Conservation (phyloP, 92 coral and sea anemone genomes). For the Desmophyllum pertusum region DNA sequence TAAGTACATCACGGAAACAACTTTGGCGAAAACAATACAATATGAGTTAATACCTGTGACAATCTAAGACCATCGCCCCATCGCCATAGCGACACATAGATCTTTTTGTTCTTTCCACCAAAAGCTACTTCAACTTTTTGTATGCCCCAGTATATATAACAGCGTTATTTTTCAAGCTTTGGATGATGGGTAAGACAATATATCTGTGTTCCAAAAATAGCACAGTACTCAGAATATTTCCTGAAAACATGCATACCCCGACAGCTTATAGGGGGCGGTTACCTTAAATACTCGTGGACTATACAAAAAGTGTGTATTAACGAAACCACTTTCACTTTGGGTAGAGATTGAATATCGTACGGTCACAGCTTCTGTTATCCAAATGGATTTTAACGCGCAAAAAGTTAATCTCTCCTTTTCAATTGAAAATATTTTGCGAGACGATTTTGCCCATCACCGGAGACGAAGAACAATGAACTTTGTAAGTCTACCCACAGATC, state of each 20-base stretch:
- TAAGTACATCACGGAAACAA: slow-evolving; percentile 27
- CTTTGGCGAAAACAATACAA: slow-evolving; percentile 19
- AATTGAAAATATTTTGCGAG: slow-evolving; percentile 63
- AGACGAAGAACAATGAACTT: not conserved
- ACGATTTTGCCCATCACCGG: slow-evolving; percentile 54
- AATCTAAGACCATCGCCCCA: not conserved
- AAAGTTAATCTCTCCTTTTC: slow-evolving; percentile 53
- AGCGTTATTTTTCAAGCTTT: slow-evolving; percentile 5
- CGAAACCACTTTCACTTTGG: slow-evolving; percentile 21
- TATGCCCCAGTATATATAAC: not conserved
- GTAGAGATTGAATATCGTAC: slow-evolving; percentile 4
- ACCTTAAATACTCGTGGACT: slow-evolving; percentile 11
- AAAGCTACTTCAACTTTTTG: not conserved
- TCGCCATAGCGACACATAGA: not conserved
- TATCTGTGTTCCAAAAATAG: slow-evolving; percentile 29
- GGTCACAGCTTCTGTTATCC: slow-evolving; percentile 22
- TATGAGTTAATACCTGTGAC: not conserved
- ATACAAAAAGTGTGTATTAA: slow-evolving; percentile 21
- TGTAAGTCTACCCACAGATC: not conserved
- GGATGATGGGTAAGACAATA: slow-evolving; percentile 2
- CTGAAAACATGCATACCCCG: not conserved
- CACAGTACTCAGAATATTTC: not conserved
- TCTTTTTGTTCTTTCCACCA: not conserved
- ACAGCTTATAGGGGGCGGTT: slow-evolving; percentile 13
- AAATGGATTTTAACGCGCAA: slow-evolving; percentile 34